Evolutionary conservation across 2,113 vertebrate species (phyloP).

Genomic region (Hippocampus barbouri): DNA sequence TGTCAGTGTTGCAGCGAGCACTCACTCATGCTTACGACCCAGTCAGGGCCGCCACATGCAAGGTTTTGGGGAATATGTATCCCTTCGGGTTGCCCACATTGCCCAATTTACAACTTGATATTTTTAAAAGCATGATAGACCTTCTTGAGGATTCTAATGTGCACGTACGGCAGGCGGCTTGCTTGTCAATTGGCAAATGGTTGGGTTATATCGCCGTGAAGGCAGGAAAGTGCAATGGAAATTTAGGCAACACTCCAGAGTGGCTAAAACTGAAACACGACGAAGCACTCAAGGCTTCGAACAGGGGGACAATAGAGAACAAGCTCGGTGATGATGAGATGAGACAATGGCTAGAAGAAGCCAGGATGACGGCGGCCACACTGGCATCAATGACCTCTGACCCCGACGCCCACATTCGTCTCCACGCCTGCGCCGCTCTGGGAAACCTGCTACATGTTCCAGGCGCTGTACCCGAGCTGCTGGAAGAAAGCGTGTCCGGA

Average conservation of each 20-base stretch:
- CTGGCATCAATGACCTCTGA: constrained; percentile 58
- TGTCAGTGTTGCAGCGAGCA: constrained; percentile 59
- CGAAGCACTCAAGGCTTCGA: constrained; percentile 14
- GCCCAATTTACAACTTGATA: constrained; percentile 17
- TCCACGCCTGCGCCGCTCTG: constrained; percentile 63
- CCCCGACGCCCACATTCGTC: constrained; percentile 63
- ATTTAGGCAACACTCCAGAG: constrained; percentile 2
- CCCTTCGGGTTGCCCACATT: constrained; percentile 23
- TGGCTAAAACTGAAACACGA: constrained; percentile 16
- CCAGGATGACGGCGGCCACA: constrained; percentile 39
- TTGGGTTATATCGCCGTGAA: constrained; percentile 50
- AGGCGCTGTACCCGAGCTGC: constrained; percentile 38
- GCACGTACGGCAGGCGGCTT: constrained; percentile 59
- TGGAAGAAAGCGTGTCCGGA: constrained; percentile 40
- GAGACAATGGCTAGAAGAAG: constrained; percentile 56
- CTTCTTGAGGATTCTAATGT: constrained; percentile 54
- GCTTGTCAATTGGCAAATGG: constrained; percentile 68
- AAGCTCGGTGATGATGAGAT: constrained; percentile 10
- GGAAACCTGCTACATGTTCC: constrained; percentile 55
- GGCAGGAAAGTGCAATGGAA: neutral
- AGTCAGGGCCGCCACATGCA: constrained; percentile 77
- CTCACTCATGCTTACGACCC: constrained; percentile 67
- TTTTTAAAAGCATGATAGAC: constrained; percentile 59
- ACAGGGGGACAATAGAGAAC: neutral
- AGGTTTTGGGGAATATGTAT: constrained; percentile 76